A percentile compares a stretch with the other conserved stretches of the same genome.
These are phyloP conservation scores for Macroramphosus scolopax DNA, from an alignment of 2,797 vertebrate genomes.

Conservation along the genomic window DNA sequence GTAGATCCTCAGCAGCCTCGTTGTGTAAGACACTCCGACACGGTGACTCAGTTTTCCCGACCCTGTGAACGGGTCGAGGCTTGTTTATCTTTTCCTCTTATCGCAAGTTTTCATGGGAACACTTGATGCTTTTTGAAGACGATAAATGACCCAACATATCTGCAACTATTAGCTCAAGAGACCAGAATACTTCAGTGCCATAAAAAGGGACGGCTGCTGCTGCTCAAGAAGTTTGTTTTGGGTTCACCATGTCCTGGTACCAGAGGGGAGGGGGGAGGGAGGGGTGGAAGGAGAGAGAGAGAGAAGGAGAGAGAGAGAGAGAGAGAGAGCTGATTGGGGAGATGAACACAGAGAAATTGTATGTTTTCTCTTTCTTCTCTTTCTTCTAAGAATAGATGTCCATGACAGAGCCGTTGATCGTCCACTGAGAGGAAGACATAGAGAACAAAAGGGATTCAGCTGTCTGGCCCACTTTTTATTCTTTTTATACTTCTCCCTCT, in stretches of 20 bases:
- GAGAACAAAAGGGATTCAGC: too few species aligned
- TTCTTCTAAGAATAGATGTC: too few species aligned
- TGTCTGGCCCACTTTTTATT: too few species aligned
- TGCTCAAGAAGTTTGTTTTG: conserved; percentile 56
- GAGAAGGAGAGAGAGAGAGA: conserved; percentile 1
- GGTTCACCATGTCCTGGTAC: conserved; percentile 31
- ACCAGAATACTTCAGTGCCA: conserved; percentile 8
- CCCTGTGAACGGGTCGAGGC: neutral
- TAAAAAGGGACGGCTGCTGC: conserved; percentile 28
- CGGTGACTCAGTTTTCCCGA: conserved; percentile 46
- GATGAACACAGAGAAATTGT: too few species aligned
- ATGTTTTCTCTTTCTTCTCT: too few species aligned
- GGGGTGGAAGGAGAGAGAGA: conserved; percentile 3
- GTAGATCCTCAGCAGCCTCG: neutral
- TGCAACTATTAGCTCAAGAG: conserved; percentile 12
- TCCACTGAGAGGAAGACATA: too few species aligned
- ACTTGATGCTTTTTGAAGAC: conserved; percentile 3
- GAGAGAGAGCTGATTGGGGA: too few species aligned
- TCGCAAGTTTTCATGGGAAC: too few species aligned
- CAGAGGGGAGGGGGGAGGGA: too few species aligned
- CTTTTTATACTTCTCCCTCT: too few species aligned
- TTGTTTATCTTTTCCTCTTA: conserved; percentile 32
- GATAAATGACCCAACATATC: conserved; percentile 25
- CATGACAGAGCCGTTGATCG: too few species aligned
- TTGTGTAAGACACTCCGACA: conserved; percentile 2